Evolutionary conservation across 2,797 vertebrate species (phyloP).

Genomic region (Eospalax fontanierii): DNA sequence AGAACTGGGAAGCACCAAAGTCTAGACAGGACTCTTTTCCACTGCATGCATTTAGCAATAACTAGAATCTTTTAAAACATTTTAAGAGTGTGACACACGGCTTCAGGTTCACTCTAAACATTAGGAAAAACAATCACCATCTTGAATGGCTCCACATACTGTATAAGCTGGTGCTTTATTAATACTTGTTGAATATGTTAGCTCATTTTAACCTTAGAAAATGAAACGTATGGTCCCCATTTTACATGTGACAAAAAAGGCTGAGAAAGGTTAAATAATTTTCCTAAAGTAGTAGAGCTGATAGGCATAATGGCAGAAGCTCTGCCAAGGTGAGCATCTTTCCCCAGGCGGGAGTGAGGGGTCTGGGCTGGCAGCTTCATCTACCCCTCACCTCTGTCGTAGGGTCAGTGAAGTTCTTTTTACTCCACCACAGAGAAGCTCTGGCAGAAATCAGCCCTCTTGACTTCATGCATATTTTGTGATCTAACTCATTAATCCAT

Average conservation of each 20-base stretch:
- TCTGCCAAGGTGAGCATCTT: neutral
- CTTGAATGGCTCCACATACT: neutral
- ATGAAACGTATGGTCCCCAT: neutral
- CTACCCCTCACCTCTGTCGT: too few species aligned
- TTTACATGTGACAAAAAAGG: slow-evolving; percentile 13
- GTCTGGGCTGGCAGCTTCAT: neutral
- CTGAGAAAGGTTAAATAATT: slow-evolving; percentile 23
- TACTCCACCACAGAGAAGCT: neutral
- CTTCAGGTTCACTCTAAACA: neutral
- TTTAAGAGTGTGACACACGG: neutral
- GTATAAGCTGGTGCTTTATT: neutral
- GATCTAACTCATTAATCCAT: slow-evolving; percentile 45
- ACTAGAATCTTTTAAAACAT: neutral
- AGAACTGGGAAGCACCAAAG: neutral
- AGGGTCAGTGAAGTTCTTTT: neutral
- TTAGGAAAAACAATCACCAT: neutral
- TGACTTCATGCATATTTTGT: neutral
- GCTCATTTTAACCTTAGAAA: slow-evolving; percentile 50
- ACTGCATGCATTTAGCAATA: neutral
- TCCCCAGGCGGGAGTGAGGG: neutral
- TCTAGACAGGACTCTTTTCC: neutral
- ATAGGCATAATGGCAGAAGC: neutral
- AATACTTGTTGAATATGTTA: neutral
- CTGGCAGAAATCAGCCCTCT: neutral
- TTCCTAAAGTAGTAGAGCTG: neutral